Evolutionary conservation across 2,888 invertebrate genomes (phyloP).

Genomic region (Andricus curvator): DNA sequence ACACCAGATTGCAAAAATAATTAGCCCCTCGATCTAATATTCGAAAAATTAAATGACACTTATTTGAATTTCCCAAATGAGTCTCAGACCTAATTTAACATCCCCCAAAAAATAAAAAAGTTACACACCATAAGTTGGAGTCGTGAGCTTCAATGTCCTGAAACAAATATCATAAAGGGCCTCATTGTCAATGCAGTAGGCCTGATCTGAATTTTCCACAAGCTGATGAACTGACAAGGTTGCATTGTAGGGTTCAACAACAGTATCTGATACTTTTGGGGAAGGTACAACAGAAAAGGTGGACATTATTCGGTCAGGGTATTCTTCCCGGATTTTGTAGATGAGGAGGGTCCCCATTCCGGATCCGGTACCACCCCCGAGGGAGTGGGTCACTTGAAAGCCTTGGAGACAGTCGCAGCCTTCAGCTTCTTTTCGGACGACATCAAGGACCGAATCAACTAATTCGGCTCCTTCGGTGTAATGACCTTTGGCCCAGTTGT

Average conservation of each 20-base stretch:
- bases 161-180: slow-evolving; percentile 96
- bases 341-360: slow-evolving; percentile 91
- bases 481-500: slow-evolving; percentile 86
- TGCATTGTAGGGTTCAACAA: slow-evolving; percentile 96
- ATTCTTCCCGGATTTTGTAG: slow-evolving; percentile 94
- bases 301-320: slow-evolving; percentile 90
- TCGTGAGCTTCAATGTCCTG: slow-evolving; percentile 82
- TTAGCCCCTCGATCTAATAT: no score
- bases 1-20: no score
- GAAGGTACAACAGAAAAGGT: slow-evolving; percentile 89
- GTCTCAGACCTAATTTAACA: no score
- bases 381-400: slow-evolving; percentile 91
- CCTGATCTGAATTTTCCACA: slow-evolving; percentile 95
- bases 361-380: slow-evolving; percentile 88
- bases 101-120: no score
- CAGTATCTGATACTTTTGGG: slow-evolving; percentile 94
- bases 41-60: no score
- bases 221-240: slow-evolving; percentile 93
- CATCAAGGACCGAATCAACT: slow-evolving; percentile 91
- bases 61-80: no score
- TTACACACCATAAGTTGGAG: slow-evolving; percentile 83
- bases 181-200: slow-evolving; percentile 95
- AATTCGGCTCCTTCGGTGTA: slow-evolving; percentile 95
- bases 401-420: slow-evolving; percentile 95
- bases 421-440: slow-evolving; percentile 92